phyloP scores from a whole-genome alignment of 2,888 invertebrate species.

The Latrodectus elegans region DNA sequence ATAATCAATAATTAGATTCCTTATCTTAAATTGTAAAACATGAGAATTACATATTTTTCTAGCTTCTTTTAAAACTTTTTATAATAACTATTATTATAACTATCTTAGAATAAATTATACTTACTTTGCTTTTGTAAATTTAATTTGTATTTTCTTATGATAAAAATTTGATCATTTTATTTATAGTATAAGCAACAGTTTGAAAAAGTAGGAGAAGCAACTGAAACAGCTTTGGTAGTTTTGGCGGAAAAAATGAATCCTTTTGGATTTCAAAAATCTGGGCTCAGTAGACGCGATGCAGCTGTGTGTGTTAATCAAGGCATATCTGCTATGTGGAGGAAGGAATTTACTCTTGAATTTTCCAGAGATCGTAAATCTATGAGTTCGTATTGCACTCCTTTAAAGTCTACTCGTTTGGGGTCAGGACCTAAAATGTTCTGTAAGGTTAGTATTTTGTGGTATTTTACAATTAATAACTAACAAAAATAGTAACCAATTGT shows the following conservation, averaged over 20 bases:
- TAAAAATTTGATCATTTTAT: background rate
- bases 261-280: conserved; percentile 89
- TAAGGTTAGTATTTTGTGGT: conserved; percentile 77
- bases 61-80: too few species aligned
- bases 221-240: conserved; percentile 98
- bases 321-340: conserved; percentile 98
- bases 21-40: background rate
- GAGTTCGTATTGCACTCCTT: conserved; percentile 96
- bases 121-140: too few species aligned
- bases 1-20: background rate
- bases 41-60: background rate
- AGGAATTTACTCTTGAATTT: conserved; percentile 99
- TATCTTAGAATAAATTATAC: background rate
- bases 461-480: too few species aligned
- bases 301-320: conserved; percentile 96
- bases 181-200: conserved; percentile 90
- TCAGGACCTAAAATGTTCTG: conserved; percentile 97
- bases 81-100: too few species aligned
- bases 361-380: conserved; percentile 99
- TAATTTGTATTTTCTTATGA: background rate
- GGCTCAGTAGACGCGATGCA: conserved; percentile 91
- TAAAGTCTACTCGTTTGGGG: conserved; percentile 88
- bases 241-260: conserved; percentile 99
- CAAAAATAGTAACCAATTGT: too few species aligned
- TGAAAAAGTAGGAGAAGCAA: conserved; percentile 99